Base-by-base conservation (phyloP, 53 echinoderm and acorn worm genomes). In the Hippasteria phrygiana region DNA sequence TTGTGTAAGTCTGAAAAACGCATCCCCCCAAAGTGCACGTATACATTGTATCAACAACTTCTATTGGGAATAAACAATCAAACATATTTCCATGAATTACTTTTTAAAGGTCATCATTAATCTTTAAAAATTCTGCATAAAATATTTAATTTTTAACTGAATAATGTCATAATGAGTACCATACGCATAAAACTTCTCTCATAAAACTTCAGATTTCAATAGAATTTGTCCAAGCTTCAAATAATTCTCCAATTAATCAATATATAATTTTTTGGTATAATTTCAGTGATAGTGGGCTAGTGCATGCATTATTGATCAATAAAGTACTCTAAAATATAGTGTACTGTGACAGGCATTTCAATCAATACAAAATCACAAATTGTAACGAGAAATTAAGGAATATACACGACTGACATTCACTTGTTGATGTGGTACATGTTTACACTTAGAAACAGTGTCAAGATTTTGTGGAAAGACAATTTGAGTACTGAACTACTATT, bases 311-410 rank as follows among this genome's bases (percentile, higher is more conserved):
- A 40, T 10, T 45, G 37, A 28, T 33, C 22, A 75, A 39, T 75
- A 39, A 47, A 75, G 75, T 75, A 75, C 75, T 75, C 27, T 75
- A 18, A 48, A 74, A 75, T 39, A 46, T 27, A 64, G 4, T 64
- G 64, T 64, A 64, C 64, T 5, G 64, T 17, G 64, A 64, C 26
- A 64, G 33, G 64, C 33, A 64, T 75, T 43, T 54, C 13, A 16
- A 18, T 54, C 54, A 54, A 12, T 16, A 17, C 3, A 54, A 54
- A 3, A 54, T 18, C 54, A n/a, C 20, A 16, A 54, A 18, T 54
- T 1, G 0, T 17, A 54, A 54, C 12, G 20, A 1, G 13, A 16
- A 16, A 16, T 18, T 54, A 4, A 54, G 17, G 3, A 54, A n/a
- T n/a, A n/a, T n/a, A n/a, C n/a, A n/a, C n/a, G n/a, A n/a, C n/a